Percentiles rank a stretch among this genome's conserved stretches.
Conservation (phyloP, 2,113 vertebrate genomes). For the Atlantisia rogersi region DNA sequence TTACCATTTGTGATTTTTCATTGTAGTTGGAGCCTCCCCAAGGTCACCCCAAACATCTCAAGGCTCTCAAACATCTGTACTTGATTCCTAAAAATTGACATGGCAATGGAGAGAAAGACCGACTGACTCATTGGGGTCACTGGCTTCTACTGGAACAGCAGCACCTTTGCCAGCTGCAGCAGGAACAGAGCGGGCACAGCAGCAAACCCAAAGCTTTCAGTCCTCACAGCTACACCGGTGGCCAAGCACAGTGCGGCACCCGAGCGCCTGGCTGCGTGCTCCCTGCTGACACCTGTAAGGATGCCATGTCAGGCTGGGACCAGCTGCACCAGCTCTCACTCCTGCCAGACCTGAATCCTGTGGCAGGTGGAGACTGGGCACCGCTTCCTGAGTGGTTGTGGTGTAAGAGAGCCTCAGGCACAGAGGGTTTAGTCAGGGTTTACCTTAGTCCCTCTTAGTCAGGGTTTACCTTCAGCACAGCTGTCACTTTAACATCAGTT, state of each 20-base stretch:
- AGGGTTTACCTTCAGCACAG: background rate
- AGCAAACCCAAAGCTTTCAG: background rate
- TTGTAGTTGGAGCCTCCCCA: slow-evolving; percentile 3
- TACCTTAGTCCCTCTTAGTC: too few relatives aligned
- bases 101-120: background rate
- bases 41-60: slow-evolving; percentile 34
- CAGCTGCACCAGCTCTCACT: background rate
- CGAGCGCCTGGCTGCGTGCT: rapidly evolving
- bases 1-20: background rate
- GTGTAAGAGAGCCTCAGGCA: background rate
- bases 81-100: background rate
- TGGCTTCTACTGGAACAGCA: background rate
- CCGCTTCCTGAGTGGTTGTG: rapidly evolving
- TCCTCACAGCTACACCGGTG: background rate
- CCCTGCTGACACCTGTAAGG: background rate
- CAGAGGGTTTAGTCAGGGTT: background rate
- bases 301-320: background rate
- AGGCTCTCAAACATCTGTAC: background rate
- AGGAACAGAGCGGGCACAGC: background rate
- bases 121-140: background rate
- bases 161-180: background rate
- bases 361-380: background rate
- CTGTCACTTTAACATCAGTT: background rate
- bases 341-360: background rate
- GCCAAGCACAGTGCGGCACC: background rate